phyloP scores from a whole-genome alignment of 1,140 invertebrate genomes.

The Sminthurides bifidus region DNA sequence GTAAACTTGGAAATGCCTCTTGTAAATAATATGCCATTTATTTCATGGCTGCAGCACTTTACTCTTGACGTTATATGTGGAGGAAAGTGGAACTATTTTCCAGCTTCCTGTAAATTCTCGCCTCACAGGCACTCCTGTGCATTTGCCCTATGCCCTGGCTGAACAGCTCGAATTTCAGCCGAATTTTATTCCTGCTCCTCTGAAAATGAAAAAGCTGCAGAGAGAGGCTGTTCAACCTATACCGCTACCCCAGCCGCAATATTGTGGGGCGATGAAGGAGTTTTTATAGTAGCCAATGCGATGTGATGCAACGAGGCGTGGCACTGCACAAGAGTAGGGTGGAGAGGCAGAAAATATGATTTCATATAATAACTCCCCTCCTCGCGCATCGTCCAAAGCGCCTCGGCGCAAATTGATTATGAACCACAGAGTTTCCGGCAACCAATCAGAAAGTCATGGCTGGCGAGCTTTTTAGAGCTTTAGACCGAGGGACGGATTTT shows the following conservation, averaged over 20 bases:
- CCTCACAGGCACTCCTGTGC: too few relatives aligned
- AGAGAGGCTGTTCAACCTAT: not conserved
- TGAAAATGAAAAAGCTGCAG: not conserved
- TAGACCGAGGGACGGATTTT: conserved; percentile 1
- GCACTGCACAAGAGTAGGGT: too few relatives aligned
- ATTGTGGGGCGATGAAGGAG: not conserved
- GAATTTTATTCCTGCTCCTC: not conserved
- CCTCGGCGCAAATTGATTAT: conserved; percentile 10
- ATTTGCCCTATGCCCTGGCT: too few relatives aligned
- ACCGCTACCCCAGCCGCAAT: not conserved
- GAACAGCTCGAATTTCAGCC: not conserved
- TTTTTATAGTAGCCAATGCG: too few relatives aligned
- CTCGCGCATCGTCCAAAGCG: conserved; percentile 5
- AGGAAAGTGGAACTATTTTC: too few relatives aligned
- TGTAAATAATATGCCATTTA: too few relatives aligned
- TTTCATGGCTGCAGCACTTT: too few relatives aligned
- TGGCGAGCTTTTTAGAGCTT: too few relatives aligned
- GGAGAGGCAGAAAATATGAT: not conserved
- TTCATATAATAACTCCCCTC: conserved; percentile 9
- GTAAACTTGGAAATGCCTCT: too few relatives aligned
- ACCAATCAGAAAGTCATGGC: not conserved
- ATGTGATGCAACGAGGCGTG: too few relatives aligned
- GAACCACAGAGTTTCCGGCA: conserved; percentile 5
- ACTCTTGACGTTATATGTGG: too few relatives aligned
- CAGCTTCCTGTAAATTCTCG: too few relatives aligned